Conservation (phyloP, 2,797 vertebrate genomes). For the Alectoris magna region DNA sequence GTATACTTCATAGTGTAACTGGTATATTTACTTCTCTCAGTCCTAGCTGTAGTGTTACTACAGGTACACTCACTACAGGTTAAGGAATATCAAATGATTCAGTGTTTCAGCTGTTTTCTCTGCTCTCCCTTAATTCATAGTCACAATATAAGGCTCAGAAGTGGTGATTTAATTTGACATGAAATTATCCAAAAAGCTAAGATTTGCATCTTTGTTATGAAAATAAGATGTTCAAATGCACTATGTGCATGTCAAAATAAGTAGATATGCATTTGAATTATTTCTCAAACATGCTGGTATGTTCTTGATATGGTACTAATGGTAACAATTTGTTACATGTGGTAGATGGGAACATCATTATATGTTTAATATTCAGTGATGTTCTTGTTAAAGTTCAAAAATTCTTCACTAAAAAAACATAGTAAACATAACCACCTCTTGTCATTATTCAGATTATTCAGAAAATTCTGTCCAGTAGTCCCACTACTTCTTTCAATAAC, state of each 20-base stretch:
- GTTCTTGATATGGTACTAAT: neutral
- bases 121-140: neutral
- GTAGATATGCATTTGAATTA: neutral
- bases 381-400: neutral
- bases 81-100: neutral
- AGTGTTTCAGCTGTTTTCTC: neutral
- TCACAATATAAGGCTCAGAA: neutral
- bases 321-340: neutral
- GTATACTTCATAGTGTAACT: rapidly evolving
- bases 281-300: neutral
- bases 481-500: neutral
- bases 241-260: neutral
- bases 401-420: neutral
- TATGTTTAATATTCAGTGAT: neutral
- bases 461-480: neutral
- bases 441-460: neutral
- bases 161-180: neutral
- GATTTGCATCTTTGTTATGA: neutral
- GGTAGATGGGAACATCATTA: neutral
- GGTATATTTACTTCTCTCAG: neutral
- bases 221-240: neutral
- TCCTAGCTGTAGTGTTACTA: neutral
- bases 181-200: neutral
- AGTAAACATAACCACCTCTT: neutral
- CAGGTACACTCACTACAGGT: neutral